phyloP scores from a whole-genome alignment of 2,888 invertebrate species.

The Drosophila quasianomalipes region DNA sequence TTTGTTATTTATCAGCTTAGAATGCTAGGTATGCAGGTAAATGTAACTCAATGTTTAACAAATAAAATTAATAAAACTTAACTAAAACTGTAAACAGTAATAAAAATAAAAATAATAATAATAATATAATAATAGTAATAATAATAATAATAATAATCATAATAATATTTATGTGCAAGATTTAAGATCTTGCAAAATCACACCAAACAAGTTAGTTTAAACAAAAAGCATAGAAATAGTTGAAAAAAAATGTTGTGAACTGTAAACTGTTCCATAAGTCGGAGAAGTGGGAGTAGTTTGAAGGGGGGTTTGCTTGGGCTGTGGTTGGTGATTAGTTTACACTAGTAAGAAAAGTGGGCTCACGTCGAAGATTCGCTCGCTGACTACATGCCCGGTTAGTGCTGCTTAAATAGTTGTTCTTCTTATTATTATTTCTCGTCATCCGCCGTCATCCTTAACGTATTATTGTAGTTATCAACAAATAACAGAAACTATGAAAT shows the following conservation, averaged over 20 bases:
- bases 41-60: slow-evolving; percentile 79
- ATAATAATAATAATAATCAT: slow-evolving; percentile 44
- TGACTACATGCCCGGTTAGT: slow-evolving; percentile 24
- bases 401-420: slow-evolving; percentile 23
- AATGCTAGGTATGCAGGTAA: slow-evolving; percentile 70
- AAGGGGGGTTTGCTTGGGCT: background rate
- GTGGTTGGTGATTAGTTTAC: slow-evolving; percentile 4
- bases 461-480: slow-evolving; percentile 52
- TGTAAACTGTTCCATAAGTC: slow-evolving; percentile 9
- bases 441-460: background rate
- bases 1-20: slow-evolving; percentile 53
- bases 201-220: slow-evolving; percentile 67
- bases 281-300: background rate
- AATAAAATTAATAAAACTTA: slow-evolving; percentile 75
- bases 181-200: slow-evolving; percentile 77
- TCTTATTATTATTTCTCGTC: slow-evolving; percentile 6
- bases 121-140: slow-evolving; percentile 53
- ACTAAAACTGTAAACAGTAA: slow-evolving; percentile 60
- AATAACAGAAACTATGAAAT: slow-evolving; percentile 73
- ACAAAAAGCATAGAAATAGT: slow-evolving; percentile 19
- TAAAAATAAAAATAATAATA: slow-evolving; percentile 46
- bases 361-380: slow-evolving; percentile 20
- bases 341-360: slow-evolving; percentile 28
- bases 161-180: slow-evolving; percentile 59
- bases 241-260: slow-evolving; percentile 22